Evolutionary conservation across 2,797 vertebrate genomes (phyloP).

Genomic region (Diplodus puntazzo): DNA sequence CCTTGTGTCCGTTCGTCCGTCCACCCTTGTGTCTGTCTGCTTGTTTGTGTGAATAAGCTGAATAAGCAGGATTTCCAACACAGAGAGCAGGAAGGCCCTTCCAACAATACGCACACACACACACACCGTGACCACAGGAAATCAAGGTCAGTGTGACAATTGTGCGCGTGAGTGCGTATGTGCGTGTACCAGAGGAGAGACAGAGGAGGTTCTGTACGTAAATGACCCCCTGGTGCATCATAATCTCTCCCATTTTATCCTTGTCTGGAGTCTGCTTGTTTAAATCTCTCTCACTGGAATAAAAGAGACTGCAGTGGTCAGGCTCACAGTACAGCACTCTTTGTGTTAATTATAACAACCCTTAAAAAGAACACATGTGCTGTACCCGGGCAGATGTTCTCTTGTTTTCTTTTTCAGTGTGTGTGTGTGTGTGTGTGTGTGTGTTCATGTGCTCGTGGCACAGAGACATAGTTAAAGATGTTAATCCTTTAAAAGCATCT

Average conservation of each 20-base stretch:
- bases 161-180: conserved; percentile 48
- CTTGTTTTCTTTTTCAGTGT: conserved; percentile 40
- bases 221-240: conserved; percentile 67
- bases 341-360: conserved; percentile 47
- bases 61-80: conserved; percentile 76
- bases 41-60: conserved; percentile 71
- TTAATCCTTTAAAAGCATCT: conserved; percentile 80
- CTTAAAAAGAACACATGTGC: conserved; percentile 28
- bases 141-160: conserved; percentile 80
- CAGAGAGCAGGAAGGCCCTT: conserved; percentile 73
- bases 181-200: conserved; percentile 40
- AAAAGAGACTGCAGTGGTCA: conserved; percentile 41
- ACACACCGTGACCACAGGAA: conserved; percentile 55
- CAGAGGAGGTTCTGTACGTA: conserved; percentile 63
- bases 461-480: conserved; percentile 55
- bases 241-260: conserved; percentile 63
- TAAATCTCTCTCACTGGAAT: conserved; percentile 43
- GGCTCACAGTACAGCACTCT: conserved; percentile 12
- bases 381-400: conserved; percentile 55
- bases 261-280: conserved; percentile 40
- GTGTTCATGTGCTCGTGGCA: conserved; percentile 19
- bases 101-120: conserved; percentile 54
- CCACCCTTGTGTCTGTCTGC: conserved; percentile 14
- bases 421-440: not conserved
- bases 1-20: conserved; percentile 22